Percentiles rank a stretch among this genome's conserved stretches.
Conservation (phyloP, 2,113 vertebrate genomes). For the Abramis brama region DNA sequence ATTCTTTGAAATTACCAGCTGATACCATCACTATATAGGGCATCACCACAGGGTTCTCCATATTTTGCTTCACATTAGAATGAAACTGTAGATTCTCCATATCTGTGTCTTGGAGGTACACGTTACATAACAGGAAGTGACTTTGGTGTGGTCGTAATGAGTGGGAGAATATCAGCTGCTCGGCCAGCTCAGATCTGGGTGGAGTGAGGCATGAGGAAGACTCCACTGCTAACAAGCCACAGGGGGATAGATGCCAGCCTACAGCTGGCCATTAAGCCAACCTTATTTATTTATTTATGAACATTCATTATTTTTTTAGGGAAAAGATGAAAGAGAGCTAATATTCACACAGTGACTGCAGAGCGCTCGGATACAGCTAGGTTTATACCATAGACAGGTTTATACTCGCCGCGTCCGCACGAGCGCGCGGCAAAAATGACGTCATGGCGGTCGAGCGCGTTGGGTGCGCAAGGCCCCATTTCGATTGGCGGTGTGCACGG, state of each 20-base stretch:
- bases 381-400: no score
- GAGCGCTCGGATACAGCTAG: neutral
- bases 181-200: conserved; percentile 13
- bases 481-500: no score
- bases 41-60: neutral
- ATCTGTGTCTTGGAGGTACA: conserved; percentile 23
- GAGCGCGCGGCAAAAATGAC: no score
- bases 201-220: conserved; percentile 44
- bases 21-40: neutral
- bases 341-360: conserved; percentile 25
- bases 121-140: conserved; percentile 41
- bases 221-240: conserved; percentile 49
- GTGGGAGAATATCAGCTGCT: conserved; percentile 42
- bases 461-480: no score
- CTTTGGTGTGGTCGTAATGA: conserved; percentile 39
- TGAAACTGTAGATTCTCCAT: conserved; percentile 1
- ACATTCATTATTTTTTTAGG: conserved; percentile 50
- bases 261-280: conserved; percentile 42
- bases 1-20: neutral
- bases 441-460: no score
- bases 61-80: neutral
- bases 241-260: conserved; percentile 40
- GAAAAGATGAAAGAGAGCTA: conserved; percentile 49
- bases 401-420: no score
- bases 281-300: conserved; percentile 49